phyloP scores from a whole-genome alignment of 2,113 vertebrate genomes.

The Rattus norvegicus region DNA sequence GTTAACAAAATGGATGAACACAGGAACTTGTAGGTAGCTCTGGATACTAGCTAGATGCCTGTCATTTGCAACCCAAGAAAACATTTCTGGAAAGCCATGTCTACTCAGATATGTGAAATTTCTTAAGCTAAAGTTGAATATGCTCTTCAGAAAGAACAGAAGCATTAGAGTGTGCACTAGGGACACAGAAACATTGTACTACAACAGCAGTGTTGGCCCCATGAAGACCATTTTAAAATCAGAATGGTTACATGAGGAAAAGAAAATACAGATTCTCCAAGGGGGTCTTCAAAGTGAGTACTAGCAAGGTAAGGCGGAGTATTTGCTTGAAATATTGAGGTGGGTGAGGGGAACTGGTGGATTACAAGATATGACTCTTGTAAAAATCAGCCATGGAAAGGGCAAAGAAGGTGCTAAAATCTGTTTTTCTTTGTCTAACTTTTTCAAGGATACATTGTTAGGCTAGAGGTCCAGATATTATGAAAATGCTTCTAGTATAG shows the following conservation, averaged over 20 bases:
- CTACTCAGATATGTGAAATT: neutral
- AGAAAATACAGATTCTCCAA: constrained; percentile 14
- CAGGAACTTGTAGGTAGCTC: neutral
- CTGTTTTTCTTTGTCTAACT: neutral
- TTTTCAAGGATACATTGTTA: neutral
- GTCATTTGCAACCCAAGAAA: neutral
- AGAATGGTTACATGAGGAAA: neutral
- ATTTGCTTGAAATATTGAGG: neutral
- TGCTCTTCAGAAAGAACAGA: neutral
- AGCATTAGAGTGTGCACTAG: neutral
- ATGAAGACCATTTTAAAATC: neutral
- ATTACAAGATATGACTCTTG: neutral
- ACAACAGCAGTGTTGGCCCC: neutral
- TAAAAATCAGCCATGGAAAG: neutral
- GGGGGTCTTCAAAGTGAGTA: neutral
- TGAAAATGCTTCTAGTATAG: neutral
- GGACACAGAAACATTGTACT: neutral
- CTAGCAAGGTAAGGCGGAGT: neutral
- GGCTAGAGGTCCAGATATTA: neutral
- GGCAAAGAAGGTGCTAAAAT: neutral
- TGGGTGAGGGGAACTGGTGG: neutral
- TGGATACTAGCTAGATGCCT: neutral
- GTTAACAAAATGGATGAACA: neutral
- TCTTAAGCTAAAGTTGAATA: neutral
- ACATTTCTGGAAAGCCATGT: neutral